Percentiles rank a stretch among this genome's conserved stretches.
Evolutionary conservation across 1,140 invertebrate genomes (phyloP).

Genomic region (Cyrtorhinus lividipennis): DNA sequence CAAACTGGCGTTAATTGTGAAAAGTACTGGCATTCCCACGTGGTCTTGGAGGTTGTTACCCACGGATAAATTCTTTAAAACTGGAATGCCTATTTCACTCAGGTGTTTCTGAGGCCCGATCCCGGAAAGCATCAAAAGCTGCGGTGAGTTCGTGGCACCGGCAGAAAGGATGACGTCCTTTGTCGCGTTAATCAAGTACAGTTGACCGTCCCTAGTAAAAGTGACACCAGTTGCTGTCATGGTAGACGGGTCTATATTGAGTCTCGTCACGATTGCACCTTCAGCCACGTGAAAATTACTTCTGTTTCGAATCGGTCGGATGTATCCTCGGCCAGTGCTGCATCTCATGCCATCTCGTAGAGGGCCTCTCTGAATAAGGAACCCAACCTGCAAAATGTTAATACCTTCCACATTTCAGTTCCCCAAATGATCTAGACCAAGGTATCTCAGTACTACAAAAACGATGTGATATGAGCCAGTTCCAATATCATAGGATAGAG

Average conservation of each 20-base stretch:
- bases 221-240: too few relatives aligned
- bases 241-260: constrained; percentile 41
- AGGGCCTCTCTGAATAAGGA: constrained; percentile 38
- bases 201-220: too few relatives aligned
- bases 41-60: constrained; percentile 4
- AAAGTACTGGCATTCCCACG: constrained; percentile 28
- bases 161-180: too few relatives aligned
- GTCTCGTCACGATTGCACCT: constrained; percentile 53
- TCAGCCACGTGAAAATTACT: constrained; percentile 65
- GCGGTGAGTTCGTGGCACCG: constrained; percentile 29
- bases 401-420: too few relatives aligned
- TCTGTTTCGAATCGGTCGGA: constrained; percentile 51
- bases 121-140: constrained; percentile 34
- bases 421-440: too few relatives aligned
- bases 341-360: constrained; percentile 73
- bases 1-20: constrained; percentile 38
- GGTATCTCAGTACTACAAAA: too few relatives aligned
- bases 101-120: constrained; percentile 32
- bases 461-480: too few relatives aligned
- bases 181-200: too few relatives aligned
- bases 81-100: constrained; percentile 23
- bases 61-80: constrained; percentile 31
- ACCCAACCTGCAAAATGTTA: constrained; percentile 52
- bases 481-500: too few relatives aligned
- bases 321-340: constrained; percentile 73